phyloP scores from a whole-genome alignment of 2,797 vertebrate genomes.

The Arrhamphus sclerolepis region DNA sequence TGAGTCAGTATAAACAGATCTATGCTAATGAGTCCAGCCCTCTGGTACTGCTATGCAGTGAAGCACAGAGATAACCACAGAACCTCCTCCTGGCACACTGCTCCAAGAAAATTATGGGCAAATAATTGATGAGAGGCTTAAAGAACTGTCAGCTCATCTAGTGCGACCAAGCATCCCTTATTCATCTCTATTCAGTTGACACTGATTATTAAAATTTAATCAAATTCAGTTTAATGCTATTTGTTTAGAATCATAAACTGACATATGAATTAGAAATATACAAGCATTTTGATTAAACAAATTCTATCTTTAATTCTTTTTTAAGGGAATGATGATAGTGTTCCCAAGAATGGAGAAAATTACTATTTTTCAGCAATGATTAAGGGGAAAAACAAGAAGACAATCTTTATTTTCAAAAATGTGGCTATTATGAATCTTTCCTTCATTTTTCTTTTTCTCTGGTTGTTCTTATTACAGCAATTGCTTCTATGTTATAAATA shows the following conservation, averaged over 20 bases:
- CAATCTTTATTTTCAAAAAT: too few species aligned
- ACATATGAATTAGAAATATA: background rate
- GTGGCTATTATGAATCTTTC: too few species aligned
- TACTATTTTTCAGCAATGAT: too few species aligned
- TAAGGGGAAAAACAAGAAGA: too few species aligned
- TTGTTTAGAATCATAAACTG: slow-evolving; percentile 5
- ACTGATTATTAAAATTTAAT: slow-evolving; percentile 31
- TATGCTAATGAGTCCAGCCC: slow-evolving; percentile 61
- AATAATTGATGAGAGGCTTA: slow-evolving; percentile 59
- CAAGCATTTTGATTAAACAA: background rate
- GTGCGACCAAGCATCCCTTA: slow-evolving; percentile 11
- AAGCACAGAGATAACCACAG: slow-evolving; percentile 52
- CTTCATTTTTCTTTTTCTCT: too few species aligned
- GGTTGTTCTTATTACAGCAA: too few species aligned
- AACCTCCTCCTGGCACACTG: slow-evolving; percentile 33
- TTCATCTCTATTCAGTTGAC: slow-evolving; percentile 31
- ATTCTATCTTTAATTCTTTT: too few species aligned
- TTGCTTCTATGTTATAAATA: too few species aligned
- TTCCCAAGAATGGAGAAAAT: too few species aligned
- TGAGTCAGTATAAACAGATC: slow-evolving; percentile 70
- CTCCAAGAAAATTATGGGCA: slow-evolving; percentile 44
- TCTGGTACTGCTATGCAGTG: slow-evolving; percentile 45
- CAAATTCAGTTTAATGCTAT: slow-evolving; percentile 19
- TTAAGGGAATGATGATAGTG: too few species aligned
- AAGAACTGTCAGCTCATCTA: slow-evolving; percentile 36